These are phyloP conservation scores for Poeciliopsis gracilis DNA, from an alignment of 2,797 vertebrate species.

Conservation along the genomic window DNA sequence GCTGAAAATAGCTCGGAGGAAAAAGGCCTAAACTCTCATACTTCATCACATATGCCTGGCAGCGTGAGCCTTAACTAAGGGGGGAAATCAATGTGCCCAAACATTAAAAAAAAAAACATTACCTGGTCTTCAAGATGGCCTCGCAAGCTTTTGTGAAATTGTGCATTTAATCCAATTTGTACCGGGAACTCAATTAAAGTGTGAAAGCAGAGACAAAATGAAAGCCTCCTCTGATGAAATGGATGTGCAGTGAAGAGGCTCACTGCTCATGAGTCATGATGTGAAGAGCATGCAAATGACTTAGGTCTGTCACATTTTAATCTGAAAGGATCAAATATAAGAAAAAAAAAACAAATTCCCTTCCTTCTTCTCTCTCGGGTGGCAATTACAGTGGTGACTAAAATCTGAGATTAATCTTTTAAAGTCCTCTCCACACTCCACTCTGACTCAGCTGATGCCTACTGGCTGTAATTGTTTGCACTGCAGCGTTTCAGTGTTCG, in stretches of 20 bases:
- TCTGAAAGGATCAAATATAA: slow-evolving; percentile 41
- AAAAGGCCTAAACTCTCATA: slow-evolving; percentile 34
- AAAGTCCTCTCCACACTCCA: slow-evolving; percentile 31
- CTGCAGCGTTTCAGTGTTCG: slow-evolving; percentile 35
- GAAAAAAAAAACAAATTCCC: slow-evolving; percentile 14
- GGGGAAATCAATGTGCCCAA: slow-evolving; percentile 37
- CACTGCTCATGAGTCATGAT: slow-evolving; percentile 40
- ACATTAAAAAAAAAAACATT: slow-evolving; percentile 11
- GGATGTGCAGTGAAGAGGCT: slow-evolving; percentile 21
- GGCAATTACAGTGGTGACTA: slow-evolving; percentile 52
- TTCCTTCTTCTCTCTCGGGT: slow-evolving; percentile 26
- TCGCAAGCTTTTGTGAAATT: slow-evolving; percentile 59
- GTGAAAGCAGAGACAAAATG: slow-evolving; percentile 60
- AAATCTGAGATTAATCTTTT: slow-evolving; percentile 47
- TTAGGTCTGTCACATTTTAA: slow-evolving; percentile 42
- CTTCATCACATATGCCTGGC: slow-evolving; percentile 30
- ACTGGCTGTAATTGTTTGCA: slow-evolving; percentile 34
- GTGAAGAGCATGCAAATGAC: slow-evolving; percentile 53
- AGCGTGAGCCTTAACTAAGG: slow-evolving; percentile 27
- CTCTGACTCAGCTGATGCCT: slow-evolving; percentile 44
- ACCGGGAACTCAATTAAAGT: slow-evolving; percentile 59
- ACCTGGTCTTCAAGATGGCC: slow-evolving; percentile 49
- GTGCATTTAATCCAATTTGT: slow-evolving; percentile 74
- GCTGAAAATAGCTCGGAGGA: slow-evolving; percentile 42
- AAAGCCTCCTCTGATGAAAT: slow-evolving; percentile 54